Percentiles rank a stretch among this genome's conserved stretches.
These are phyloP conservation scores for Aleadryas rufinucha DNA, from an alignment of 2,113 vertebrate genomes.

Conservation along the genomic window DNA sequence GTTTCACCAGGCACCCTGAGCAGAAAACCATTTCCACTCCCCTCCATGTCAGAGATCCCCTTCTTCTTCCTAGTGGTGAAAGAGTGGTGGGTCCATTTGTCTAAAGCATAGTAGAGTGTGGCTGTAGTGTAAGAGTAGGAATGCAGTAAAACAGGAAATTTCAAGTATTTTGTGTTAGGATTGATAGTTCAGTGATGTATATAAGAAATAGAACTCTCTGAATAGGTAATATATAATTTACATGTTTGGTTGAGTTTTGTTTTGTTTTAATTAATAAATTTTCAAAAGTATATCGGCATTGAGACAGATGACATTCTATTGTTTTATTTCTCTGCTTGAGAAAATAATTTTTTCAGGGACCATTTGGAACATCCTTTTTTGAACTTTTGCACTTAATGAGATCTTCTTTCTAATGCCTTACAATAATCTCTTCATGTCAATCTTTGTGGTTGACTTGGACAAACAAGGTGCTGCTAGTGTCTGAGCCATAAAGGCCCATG, in stretches of 20 bases:
- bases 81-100: neutral
- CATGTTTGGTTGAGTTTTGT: fast-evolving
- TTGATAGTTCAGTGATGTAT: neutral
- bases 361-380: neutral
- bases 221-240: neutral
- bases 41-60: too few species aligned
- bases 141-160: neutral
- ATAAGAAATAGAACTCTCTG: neutral
- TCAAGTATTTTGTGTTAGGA: neutral
- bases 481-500: neutral
- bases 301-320: neutral
- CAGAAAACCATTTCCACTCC: neutral
- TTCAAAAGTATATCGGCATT: neutral
- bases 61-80: neutral
- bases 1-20: neutral
- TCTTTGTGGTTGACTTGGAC: neutral
- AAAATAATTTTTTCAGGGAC: neutral
- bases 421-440: neutral
- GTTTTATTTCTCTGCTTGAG: neutral
- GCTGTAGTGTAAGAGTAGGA: neutral
- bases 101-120: neutral
- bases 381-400: neutral
- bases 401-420: neutral
- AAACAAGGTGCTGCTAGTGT: neutral
- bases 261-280: neutral